Percentiles rank a stretch among this genome's conserved stretches.
These are phyloP conservation scores for Drosophila suboccidentalis DNA, from an alignment of 2,888 invertebrate species.

Conservation along the genomic window DNA sequence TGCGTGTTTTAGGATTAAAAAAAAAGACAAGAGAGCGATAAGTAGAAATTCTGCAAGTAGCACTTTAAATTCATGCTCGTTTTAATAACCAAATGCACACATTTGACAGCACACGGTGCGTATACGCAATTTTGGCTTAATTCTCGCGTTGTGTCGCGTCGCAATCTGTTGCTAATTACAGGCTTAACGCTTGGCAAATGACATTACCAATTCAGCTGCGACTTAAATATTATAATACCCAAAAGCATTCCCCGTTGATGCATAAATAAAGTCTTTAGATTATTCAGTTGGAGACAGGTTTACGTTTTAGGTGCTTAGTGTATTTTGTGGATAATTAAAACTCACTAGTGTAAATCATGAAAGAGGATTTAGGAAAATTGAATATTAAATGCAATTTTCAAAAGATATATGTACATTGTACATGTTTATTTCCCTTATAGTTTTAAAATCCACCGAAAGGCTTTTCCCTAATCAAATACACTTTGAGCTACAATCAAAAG, in stretches of 20 bases:
- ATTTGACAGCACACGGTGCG: conserved; percentile 38
- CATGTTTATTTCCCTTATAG: background rate
- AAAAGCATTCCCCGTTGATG: background rate
- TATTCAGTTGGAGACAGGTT: background rate
- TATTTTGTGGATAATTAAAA: background rate
- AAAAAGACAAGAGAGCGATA: background rate
- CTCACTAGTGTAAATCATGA: too few relatives aligned
- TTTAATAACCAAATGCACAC: conserved; percentile 55
- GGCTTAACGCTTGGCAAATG: conserved; percentile 5
- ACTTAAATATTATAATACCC: background rate
- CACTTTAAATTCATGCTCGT: conserved; percentile 72
- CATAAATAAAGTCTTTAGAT: conserved; percentile 7
- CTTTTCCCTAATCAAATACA: background rate
- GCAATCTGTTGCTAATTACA: conserved; percentile 52
- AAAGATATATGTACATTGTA: too few relatives aligned
- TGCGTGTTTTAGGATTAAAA: conserved; percentile 24
- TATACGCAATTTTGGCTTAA: conserved; percentile 53
- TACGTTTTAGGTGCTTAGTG: background rate
- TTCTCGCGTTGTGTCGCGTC: conserved; percentile 16
- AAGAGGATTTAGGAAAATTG: too few relatives aligned
- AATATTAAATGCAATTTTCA: too few relatives aligned
- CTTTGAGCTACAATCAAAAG: background rate
- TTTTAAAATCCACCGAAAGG: background rate
- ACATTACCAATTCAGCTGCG: conserved; percentile 29
- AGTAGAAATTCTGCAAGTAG: conserved; percentile 28